phyloP scores from a whole-genome alignment of 2,113 vertebrate genomes.

The Albula glossodonta region DNA sequence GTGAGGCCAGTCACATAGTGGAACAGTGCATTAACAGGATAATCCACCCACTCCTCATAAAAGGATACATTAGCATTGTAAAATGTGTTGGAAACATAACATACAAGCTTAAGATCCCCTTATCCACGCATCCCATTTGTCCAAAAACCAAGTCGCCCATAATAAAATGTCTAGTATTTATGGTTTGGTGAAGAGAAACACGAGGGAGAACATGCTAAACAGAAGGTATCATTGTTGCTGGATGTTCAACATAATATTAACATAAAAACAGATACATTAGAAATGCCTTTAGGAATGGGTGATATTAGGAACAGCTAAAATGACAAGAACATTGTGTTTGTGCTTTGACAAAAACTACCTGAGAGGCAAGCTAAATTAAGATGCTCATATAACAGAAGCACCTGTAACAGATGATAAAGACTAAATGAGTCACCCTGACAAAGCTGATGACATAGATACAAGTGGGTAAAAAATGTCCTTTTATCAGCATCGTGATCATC shows the following conservation, averaged over 20 bases:
- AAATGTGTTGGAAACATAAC: too few relatives aligned
- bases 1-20: too few relatives aligned
- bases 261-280: not conserved
- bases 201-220: not conserved
- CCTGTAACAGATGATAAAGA: not conserved
- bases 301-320: not conserved
- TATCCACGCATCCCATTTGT: not conserved
- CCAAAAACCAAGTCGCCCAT: not conserved
- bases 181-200: not conserved
- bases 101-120: not conserved
- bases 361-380: not conserved
- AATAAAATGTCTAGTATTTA: not conserved
- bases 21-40: too few relatives aligned
- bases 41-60: too few relatives aligned
- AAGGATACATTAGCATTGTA: too few relatives aligned
- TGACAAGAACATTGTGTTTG: not conserved
- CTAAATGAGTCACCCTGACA: not conserved
- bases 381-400: not conserved
- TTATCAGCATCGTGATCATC: not conserved
- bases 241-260: not conserved
- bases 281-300: not conserved
- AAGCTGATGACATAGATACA: not conserved
- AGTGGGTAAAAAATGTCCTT: not conserved
- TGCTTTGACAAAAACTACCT: not conserved
- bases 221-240: not conserved